phyloP scores from a whole-genome alignment of 2,888 invertebrate species.

The Scaeva pyrastri region DNA sequence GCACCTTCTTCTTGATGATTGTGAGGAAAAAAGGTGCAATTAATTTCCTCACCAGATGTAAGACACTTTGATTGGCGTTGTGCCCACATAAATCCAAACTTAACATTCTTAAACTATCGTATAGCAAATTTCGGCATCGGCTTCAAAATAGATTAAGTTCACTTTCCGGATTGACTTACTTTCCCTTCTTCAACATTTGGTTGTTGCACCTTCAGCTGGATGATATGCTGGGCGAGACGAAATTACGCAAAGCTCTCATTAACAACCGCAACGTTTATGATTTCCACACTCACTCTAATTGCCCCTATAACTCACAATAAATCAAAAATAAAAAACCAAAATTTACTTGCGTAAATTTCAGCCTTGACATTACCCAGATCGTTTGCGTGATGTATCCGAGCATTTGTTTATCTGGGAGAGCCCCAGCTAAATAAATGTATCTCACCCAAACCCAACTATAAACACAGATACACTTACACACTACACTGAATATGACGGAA shows the following conservation, averaged over 20 bases:
- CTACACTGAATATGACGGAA: slow-evolving; percentile 25
- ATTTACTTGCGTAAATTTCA: slow-evolving; percentile 55
- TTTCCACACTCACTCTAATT: slow-evolving; percentile 44
- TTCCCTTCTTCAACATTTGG: slow-evolving; percentile 27
- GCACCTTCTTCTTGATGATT: not conserved
- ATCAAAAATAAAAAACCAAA: slow-evolving; percentile 34
- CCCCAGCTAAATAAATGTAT: slow-evolving; percentile 45
- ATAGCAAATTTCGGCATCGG: not conserved
- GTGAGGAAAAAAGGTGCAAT: not conserved
- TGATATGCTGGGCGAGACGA: not conserved
- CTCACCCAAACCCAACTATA: slow-evolving; percentile 57
- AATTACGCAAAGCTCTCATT: slow-evolving; percentile 36
- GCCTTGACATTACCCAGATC: slow-evolving; percentile 61
- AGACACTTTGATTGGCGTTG: not conserved
- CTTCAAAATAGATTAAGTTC: slow-evolving; percentile 3
- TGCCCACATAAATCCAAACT: slow-evolving; percentile 5
- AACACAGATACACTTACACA: slow-evolving; percentile 35
- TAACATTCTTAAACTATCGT: not conserved
- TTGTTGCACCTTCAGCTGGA: slow-evolving; percentile 12
- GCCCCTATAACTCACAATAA: slow-evolving; percentile 52
- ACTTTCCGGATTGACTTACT: slow-evolving; percentile 33
- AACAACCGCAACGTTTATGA: slow-evolving; percentile 50
- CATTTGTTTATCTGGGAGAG: slow-evolving; percentile 22
- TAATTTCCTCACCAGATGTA: not conserved
- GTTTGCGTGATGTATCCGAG: slow-evolving; percentile 23